Conservation (phyloP, 2,888 invertebrate genomes). For the Steinernema carpocapsae region DNA sequence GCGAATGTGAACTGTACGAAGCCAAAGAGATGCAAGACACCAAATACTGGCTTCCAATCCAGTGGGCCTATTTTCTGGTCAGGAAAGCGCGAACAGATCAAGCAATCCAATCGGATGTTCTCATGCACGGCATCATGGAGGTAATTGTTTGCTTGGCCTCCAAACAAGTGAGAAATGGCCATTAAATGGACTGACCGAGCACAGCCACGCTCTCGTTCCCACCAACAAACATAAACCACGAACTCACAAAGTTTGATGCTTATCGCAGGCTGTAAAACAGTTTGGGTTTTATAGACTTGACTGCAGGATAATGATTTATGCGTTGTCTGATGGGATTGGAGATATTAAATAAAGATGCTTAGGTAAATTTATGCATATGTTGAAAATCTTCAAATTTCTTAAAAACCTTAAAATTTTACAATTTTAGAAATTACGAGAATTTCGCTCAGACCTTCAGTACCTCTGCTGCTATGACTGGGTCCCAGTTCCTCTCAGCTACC, state of each 20-base stretch:
- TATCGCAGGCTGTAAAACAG: slow-evolving; percentile 26
- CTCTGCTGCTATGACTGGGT: slow-evolving; percentile 67
- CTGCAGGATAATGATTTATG: slow-evolving; percentile 20
- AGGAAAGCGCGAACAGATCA: slow-evolving; percentile 36
- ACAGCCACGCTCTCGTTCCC: slow-evolving; percentile 9
- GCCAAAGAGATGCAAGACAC: slow-evolving; percentile 48
- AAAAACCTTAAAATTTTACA: neutral
- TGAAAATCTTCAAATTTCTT: too few relatives aligned
- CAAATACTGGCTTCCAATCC: slow-evolving; percentile 66
- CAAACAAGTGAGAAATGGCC: slow-evolving; percentile 6
- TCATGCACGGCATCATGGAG: slow-evolving; percentile 36
- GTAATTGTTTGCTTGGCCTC: slow-evolving; percentile 33
- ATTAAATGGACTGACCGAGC: neutral
- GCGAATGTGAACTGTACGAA: slow-evolving; percentile 49
- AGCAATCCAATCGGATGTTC: slow-evolving; percentile 43
- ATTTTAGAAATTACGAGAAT: slow-evolving; percentile 56
- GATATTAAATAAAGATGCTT: too few relatives aligned
- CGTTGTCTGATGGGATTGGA: neutral
- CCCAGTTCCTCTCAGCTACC: slow-evolving; percentile 65
- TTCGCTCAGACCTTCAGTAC: slow-evolving; percentile 61
- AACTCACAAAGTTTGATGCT: slow-evolving; percentile 11
- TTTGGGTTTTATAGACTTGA: neutral
- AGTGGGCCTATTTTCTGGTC: slow-evolving; percentile 56
- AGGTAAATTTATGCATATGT: slow-evolving; percentile 34
- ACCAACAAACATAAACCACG: slow-evolving; percentile 23